Evolutionary conservation across 2,113 vertebrate genomes (phyloP).

Genomic region (Megaceryle maxima): DNA sequence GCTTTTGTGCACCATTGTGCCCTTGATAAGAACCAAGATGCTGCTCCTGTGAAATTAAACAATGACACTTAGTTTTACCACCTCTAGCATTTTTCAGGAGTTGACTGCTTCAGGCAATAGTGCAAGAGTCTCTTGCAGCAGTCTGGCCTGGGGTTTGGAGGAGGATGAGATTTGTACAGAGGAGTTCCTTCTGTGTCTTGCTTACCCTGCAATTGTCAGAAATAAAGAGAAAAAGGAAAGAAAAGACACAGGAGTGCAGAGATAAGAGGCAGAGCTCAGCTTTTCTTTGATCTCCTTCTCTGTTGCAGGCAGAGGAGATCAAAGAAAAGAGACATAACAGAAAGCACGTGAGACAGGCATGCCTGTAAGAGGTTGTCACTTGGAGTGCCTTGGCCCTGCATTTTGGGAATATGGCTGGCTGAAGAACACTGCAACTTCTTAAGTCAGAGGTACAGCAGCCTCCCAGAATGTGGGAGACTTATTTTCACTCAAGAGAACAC

Average conservation of each 20-base stretch:
- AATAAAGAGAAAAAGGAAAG: slow-evolving; percentile 27
- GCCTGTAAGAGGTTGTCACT: background rate
- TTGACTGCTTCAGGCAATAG: background rate
- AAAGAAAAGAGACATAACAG: slow-evolving; percentile 54
- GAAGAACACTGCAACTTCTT: rapidly evolving
- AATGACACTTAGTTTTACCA: background rate
- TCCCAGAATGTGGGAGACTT: background rate
- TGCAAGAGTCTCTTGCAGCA: background rate
- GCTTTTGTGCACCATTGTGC: background rate
- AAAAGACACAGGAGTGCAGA: slow-evolving; percentile 3
- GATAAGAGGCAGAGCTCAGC: slow-evolving; percentile 55
- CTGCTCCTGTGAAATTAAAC: background rate
- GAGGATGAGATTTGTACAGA: background rate
- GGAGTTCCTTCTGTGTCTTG: background rate
- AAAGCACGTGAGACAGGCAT: slow-evolving; percentile 48
- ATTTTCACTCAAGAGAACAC: background rate
- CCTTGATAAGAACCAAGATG: background rate
- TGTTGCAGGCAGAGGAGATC: slow-evolving; percentile 49
- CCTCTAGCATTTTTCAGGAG: background rate
- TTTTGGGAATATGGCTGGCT: background rate
- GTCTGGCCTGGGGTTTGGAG: background rate
- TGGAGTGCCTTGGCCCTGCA: background rate
- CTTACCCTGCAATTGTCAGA: slow-evolving; percentile 11
- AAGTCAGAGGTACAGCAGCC: background rate
- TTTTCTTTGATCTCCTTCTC: slow-evolving; percentile 62